Evolutionary conservation across 2,888 invertebrate species (phyloP), one percentile per base, ranked within the genome.

Genomic region (Nemapogon koenigi): DNA sequence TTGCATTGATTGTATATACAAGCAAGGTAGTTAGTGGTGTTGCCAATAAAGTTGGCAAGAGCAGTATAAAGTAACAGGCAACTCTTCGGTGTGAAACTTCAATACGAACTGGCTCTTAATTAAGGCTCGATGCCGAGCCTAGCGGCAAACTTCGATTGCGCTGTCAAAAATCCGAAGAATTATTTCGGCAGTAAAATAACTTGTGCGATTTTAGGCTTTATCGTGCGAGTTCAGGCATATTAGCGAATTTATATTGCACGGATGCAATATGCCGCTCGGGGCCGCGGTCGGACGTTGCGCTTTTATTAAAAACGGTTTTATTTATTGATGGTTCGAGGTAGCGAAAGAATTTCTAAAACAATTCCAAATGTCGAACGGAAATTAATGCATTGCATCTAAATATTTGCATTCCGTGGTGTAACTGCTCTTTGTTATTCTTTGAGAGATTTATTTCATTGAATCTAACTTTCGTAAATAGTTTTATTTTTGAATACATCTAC

Each of bases 81-180:
- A 52, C 51, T 51, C 37, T 22, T 14, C 31, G 35, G 33, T 33
- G 19, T 27, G 18, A 29, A 55, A 53, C 49, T 57, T 55, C 56
- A 57, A 62, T 63, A 62, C 59, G 59, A 57, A 55, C 53, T 57
- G 51, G 62, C 58, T 67, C 69, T 72, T 76, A 76, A 78, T 76
- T 76, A 75, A 72, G 62, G 55, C 64, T 48, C 53, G 52, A 54
- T 57, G 62, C 63, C 56, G 50, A 45, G 69, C 69, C 71, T 70
- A 67, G 71, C 60, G 69, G 66, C 64, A 66, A 75, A 76, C 71
- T 76, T 76, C 76, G 72, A 78, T 76, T 75, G 72, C 68, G 63
- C 78, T 76, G 76, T 78, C 76, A 78, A 78, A 78, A 76, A 78
- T 73, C 69, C 71, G 63, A 76, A 75, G 76, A 76, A 75, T 76